Evolutionary conservation across 2,797 vertebrate species (phyloP), one percentile per base, ranked within the genome.

Genomic region (Paramormyrops hopkinsi): DNA sequence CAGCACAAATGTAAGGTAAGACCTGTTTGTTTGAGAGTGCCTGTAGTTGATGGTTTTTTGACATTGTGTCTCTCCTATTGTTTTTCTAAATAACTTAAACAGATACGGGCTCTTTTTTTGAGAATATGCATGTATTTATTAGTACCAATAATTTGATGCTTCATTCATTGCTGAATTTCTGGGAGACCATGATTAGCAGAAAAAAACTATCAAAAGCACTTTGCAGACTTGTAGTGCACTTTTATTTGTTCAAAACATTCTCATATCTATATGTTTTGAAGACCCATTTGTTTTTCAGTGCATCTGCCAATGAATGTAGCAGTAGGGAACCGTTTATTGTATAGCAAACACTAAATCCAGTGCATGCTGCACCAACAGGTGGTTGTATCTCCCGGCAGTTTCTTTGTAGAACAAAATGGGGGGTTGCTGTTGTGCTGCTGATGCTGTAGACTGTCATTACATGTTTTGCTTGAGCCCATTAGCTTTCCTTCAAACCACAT

Each of bases 1-100:
- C 84, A 91, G 95, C 91, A 92, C 95, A 92, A 93, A 96, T 96
- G 95, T 95, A 93, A 96, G 96, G 96, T 96, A 96, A 95, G 96
- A 91, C n/a, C 86, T 90, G 62, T 85, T 85, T 88, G 88, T 91
- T 91, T 89, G 37, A 22, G 73, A 17, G 65, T 88, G 73, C 7
- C 37, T 2, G 46, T 82, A 59, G 56, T 89, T 87, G 79, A 37
- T 88, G 90, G 86, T 86, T 90, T 87, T 89, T 85, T 92, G 90
- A 87, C 85, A 62, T 90, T 91, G 92, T 83, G 6, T 88, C 82
- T 37, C 56, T 22, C 90, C 73, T 88, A 88, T 12, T 88, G 50
- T 89, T 41, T 86, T 50, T 62, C 44, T 50, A 29, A 44, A 59
- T 37, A 22, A 65, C 17, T 48, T 88, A 41, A 65, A 65, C 29